phyloP scores from a whole-genome alignment of 2,113 vertebrate genomes.

The Blennius ocellaris region DNA sequence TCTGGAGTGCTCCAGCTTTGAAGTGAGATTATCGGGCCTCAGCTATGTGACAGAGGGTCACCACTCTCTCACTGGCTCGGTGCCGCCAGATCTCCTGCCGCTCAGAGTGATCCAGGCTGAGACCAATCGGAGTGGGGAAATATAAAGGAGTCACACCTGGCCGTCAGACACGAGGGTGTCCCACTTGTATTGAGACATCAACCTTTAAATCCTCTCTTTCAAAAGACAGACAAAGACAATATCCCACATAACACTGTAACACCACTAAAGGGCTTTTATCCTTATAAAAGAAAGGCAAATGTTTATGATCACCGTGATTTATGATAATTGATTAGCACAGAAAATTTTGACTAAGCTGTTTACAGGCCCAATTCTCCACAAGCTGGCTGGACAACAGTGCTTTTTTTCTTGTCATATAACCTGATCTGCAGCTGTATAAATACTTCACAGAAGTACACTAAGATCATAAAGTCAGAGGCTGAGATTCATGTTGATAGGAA shows the following conservation, averaged over 20 bases:
- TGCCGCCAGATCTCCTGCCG: slow-evolving; percentile 34
- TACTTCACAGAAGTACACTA: too few relatives aligned
- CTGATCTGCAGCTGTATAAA: too few relatives aligned
- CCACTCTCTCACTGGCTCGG: slow-evolving; percentile 48
- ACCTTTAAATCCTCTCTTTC: slow-evolving; percentile 64
- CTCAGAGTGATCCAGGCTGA: slow-evolving; percentile 48
- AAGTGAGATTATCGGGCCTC: slow-evolving; percentile 75
- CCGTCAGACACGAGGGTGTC: slow-evolving; percentile 37
- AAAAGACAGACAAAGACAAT: slow-evolving; percentile 22
- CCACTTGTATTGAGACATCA: slow-evolving; percentile 47
- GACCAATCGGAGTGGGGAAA: slow-evolving; percentile 32
- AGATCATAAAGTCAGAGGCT: too few relatives aligned
- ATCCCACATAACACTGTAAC: neutral
- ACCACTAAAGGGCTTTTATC: neutral
- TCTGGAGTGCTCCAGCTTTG: slow-evolving; percentile 63
- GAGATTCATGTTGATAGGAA: too few relatives aligned
- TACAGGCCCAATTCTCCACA: too few relatives aligned
- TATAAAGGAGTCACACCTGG: slow-evolving; percentile 44
- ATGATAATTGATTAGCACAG: too few relatives aligned
- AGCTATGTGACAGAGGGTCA: slow-evolving; percentile 66
- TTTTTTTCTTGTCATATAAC: too few relatives aligned
- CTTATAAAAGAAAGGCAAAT: too few relatives aligned
- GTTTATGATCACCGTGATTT: too few relatives aligned
- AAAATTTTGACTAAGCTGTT: too few relatives aligned
- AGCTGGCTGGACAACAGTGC: too few relatives aligned